Percentiles rank a stretch among this genome's conserved stretches.
Conservation (phyloP, 2,113 vertebrate genomes). For the Pimephales promelas region DNA sequence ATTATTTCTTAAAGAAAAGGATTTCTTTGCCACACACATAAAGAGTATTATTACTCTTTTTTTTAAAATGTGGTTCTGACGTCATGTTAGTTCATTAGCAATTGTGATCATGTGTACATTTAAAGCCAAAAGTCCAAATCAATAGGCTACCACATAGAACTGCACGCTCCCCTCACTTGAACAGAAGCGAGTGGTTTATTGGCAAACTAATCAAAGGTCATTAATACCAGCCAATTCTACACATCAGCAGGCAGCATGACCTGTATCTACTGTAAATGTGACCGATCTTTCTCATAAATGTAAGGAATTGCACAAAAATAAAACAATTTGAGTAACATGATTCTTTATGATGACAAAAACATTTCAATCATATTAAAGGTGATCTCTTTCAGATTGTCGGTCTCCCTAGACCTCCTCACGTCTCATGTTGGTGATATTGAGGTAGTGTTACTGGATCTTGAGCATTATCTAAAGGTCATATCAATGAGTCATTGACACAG, state of each 20-base stretch:
- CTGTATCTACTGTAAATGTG: neutral
- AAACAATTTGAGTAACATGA: neutral
- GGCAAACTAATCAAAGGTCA: constrained; percentile 34
- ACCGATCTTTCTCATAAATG: neutral
- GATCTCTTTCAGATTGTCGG: neutral
- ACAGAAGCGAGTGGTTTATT: constrained; percentile 32
- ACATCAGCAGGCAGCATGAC: constrained; percentile 20
- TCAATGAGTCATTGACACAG: constrained; percentile 31
- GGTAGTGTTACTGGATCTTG: constrained; percentile 18
- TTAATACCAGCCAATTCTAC: constrained; percentile 17
- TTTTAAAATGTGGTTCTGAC: neutral
- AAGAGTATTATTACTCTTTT: neutral
- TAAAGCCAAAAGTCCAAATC: neutral
- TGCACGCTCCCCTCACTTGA: constrained; percentile 7
- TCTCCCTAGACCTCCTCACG: neutral
- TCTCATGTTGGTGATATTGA: constrained; percentile 32
- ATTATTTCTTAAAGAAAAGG: neutral
- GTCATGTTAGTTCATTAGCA: neutral
- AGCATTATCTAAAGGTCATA: constrained; percentile 30
- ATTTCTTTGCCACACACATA: neutral
- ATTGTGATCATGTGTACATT: neutral
- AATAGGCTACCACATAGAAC: constrained; percentile 36
- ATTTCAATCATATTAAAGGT: neutral
- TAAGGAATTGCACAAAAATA: neutral
- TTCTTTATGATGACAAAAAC: neutral